These are phyloP conservation scores for Equus quagga DNA, from an alignment of 2,113 vertebrate genomes.

Conservation along the genomic window DNA sequence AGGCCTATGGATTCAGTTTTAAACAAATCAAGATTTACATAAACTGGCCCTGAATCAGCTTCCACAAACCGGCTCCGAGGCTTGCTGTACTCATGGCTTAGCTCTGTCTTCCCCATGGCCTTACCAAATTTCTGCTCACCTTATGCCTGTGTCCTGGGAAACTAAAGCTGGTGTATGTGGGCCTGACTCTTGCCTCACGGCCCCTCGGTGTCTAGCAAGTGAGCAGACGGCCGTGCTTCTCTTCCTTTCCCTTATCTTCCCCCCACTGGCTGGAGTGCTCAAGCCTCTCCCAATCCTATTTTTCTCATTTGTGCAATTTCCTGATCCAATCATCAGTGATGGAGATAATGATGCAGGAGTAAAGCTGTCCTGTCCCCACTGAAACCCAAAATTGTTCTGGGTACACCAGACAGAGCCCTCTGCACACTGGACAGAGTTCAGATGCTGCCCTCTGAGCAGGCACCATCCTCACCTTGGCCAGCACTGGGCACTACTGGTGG, in stretches of 20 bases:
- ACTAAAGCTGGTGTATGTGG: not conserved
- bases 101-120: not conserved
- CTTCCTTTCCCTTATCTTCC: too few species aligned
- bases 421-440: accelerated
- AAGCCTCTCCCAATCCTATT: not conserved
- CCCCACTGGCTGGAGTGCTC: not conserved
- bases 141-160: not conserved
- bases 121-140: not conserved
- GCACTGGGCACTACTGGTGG: accelerated
- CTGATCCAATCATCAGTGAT: not conserved
- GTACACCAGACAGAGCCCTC: not conserved
- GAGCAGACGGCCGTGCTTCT: too few species aligned
- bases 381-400: not conserved
- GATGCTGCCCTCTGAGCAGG: not conserved
- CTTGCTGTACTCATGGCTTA: not conserved
- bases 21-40: not conserved
- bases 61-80: not conserved
- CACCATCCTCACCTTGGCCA: accelerated
- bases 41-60: not conserved
- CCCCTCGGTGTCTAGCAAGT: not conserved
- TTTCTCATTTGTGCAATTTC: constrained; percentile 51
- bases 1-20: not conserved
- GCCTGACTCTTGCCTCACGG: not conserved
- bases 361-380: accelerated
- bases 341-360: accelerated